Conservation (phyloP, 2,888 invertebrate genomes). For the Metacarcinus magister region DNA sequence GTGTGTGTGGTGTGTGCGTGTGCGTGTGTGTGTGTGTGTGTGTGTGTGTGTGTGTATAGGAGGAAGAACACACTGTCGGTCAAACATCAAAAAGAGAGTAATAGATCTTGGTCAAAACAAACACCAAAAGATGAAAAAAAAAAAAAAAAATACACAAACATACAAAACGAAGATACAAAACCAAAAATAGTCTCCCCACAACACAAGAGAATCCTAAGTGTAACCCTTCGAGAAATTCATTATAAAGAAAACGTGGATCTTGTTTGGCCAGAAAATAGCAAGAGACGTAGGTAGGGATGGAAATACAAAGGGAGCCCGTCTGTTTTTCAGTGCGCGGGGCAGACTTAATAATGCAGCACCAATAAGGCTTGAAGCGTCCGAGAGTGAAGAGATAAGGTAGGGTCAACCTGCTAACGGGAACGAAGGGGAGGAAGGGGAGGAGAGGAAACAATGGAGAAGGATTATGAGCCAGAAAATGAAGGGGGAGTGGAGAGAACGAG, state of each 20-base stretch:
- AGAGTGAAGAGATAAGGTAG: neutral
- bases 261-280: neutral
- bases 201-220: neutral
- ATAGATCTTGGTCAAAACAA: too few species aligned
- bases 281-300: neutral
- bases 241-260: neutral
- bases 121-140: neutral
- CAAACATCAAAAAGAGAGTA: too few species aligned
- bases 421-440: neutral
- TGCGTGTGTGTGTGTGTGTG: too few species aligned
- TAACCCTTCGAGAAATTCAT: neutral
- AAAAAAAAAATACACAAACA: neutral
- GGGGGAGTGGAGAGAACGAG: neutral
- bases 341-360: neutral
- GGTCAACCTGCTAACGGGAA: neutral
- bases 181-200: neutral
- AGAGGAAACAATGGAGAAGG: neutral
- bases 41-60: too few species aligned
- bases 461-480: slow-evolving; percentile 27
- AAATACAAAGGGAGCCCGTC: neutral
- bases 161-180: neutral
- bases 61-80: too few species aligned
- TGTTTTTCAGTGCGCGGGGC: neutral
- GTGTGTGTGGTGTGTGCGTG: too few species aligned
- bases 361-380: neutral